Evolutionary conservation across 2,888 invertebrate species (phyloP), one percentile per base, ranked within the genome.

Genomic region (Phengaris arion): DNA sequence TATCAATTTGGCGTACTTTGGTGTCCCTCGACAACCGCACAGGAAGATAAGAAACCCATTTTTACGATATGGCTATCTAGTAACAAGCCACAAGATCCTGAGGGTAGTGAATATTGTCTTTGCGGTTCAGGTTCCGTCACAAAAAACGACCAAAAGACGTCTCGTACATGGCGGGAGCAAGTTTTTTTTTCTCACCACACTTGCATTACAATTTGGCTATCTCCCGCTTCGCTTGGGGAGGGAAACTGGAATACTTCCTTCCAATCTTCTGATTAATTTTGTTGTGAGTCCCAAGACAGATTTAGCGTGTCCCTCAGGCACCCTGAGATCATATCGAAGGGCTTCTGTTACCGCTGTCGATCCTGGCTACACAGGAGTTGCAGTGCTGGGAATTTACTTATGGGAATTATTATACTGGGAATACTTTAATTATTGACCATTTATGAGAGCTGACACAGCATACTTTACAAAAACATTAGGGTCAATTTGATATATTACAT

Each of bases 71-170:
- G 77, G 77, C 77, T 78, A 78, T 79, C 73, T 77, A 78, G 77
- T 79, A 76, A 79, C 69, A 77, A 82, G 84, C 86, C 85, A 78
- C 87, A 86, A 80, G 84, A 82, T 86, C 86, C 85, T 82, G 84
- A 77, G 77, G 77, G 74, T 76, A 78, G 78, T 77, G 78, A 74
- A 68, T 72, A 51, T 46, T 68, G 46, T 68, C 69, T 76, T 64
- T 76, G 76, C 74, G 75, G 76, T 78, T 77, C 79, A 78, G 77
- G 76, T 77, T 78, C 77, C 78, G 77, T 55, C 64, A 76, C 72
- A 76, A 79, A 57, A 77, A 68, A 68, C 51, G 15, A 70, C 48
- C 15, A 51, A 70, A 12, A n/a, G 22, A 52, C 6, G 22, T 10
- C 22, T 52, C 52, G 22, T 6, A 22, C 22, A 6, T 8, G 64